phyloP scores from a whole-genome alignment of 1,140 invertebrate species.

The Ruditapes philippinarum region DNA sequence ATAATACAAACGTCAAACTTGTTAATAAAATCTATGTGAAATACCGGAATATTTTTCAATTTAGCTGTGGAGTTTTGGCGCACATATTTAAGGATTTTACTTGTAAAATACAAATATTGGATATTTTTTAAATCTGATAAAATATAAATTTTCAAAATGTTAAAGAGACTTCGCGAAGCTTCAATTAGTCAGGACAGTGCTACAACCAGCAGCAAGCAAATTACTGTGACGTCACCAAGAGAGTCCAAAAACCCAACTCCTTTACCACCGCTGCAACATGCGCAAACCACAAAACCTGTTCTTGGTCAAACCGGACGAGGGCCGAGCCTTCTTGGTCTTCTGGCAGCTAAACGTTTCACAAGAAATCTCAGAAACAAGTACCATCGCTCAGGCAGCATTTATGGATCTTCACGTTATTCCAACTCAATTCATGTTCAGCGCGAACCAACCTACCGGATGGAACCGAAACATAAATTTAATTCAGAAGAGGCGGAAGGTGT shows the following conservation, averaged over 20 bases:
- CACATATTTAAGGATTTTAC: too few species aligned
- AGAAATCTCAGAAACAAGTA: constrained; percentile 70
- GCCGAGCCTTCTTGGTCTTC: constrained; percentile 75
- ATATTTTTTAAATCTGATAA: too few species aligned
- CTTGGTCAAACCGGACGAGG: constrained; percentile 61
- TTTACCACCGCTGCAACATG: neutral
- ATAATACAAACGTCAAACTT: too few species aligned
- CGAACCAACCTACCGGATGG: constrained; percentile 79
- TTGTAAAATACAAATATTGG: too few species aligned
- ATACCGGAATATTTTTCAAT: too few species aligned
- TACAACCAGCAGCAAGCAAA: neutral
- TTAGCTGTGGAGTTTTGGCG: too few species aligned
- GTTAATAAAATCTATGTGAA: too few species aligned
- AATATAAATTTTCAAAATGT: constrained; percentile 25
- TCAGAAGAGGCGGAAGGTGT: constrained; percentile 60
- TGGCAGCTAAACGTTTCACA: constrained; percentile 77
- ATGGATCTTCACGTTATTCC: constrained; percentile 45
- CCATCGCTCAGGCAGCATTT: constrained; percentile 31
- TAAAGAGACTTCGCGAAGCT: constrained; percentile 48
- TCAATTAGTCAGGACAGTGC: neutral
- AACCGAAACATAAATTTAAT: constrained; percentile 75
- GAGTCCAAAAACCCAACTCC: neutral
- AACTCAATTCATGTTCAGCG: constrained; percentile 46
- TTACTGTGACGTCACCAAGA: constrained; percentile 25
- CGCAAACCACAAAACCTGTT: constrained; percentile 42